Evolutionary conservation across 2,113 vertebrate genomes (phyloP).

Genomic region (Zosterops japonicus): DNA sequence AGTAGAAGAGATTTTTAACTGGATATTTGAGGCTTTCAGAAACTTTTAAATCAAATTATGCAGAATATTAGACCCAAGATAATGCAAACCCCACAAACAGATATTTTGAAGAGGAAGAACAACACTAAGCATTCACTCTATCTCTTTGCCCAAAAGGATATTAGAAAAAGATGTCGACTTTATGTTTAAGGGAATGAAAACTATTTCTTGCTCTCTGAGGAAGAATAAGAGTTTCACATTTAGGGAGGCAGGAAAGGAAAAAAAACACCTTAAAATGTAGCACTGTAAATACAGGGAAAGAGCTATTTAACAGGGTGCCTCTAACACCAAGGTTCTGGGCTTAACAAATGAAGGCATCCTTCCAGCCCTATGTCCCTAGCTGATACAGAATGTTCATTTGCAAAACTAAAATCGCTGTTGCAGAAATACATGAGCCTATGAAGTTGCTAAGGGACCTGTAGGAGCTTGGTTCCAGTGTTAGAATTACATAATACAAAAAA

Average conservation of each 20-base stretch:
- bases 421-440: background rate
- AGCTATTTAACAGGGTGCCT: background rate
- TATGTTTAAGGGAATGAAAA: background rate
- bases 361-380: background rate
- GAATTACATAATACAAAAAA: background rate
- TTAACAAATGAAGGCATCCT: background rate
- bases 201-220: background rate
- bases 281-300: background rate
- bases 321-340: background rate
- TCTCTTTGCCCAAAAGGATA: background rate
- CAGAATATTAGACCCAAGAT: background rate
- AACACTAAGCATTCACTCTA: rapidly evolving
- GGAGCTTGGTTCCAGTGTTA: background rate
- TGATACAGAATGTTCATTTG: background rate
- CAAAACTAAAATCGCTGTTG: background rate
- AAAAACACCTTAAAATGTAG: background rate
- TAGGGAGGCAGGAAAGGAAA: background rate
- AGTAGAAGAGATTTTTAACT: background rate
- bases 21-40: background rate
- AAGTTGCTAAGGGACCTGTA: background rate
- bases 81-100: background rate
- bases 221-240: background rate
- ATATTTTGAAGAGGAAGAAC: background rate
- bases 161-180: background rate
- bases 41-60: background rate